Base-by-base conservation (phyloP, 2,113 vertebrate genomes). In the Otolemur garnettii region DNA sequence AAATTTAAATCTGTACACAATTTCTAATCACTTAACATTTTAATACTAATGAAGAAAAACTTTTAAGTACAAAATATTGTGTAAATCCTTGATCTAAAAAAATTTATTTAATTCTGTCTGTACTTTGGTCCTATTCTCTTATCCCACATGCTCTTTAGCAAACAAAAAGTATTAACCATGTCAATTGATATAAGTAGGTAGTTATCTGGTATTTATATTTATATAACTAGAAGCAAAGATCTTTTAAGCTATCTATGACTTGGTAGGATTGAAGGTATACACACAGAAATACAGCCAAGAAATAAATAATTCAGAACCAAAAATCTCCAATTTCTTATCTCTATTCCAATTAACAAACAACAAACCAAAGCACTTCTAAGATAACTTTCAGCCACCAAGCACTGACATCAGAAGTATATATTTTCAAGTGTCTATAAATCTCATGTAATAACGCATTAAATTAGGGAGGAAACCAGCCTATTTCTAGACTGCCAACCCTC, bases 351-450 rank as follows among this genome's bases (percentile, higher is more conserved):
- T 33, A 90, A 68, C 26, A 82, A 90, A 68, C 24, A 71, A 93
- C 79, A 80, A 86, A 95, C 50, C 74, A 89, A 74, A 89, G 80
- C 53, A 82, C 72, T 93, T 95, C 28, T 87, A 62, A 96, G 95
- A 30, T 62, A 94, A 50, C 59, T 92, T 15, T 42, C 45, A 93
- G 53, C n/a, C 53, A 91, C 28, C 33, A 82, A 82, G 26, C 28
- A 90, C 30, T 24, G 18, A 91, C 95, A 86, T 75, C 24, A 24
- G 42, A 93, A 91, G 74, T 57, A 59, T 38, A 8, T 82, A 85
- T 81, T 90, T 90, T 9, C 62, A 95, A 68, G 13, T 55, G 59
- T 82, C 78, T 93, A 60, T 83, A 78, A 91, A 74, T 33, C 87
- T 75, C n/a, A n/a, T 5, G 9, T 17, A 93, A 45, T 89, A 89